These are phyloP conservation scores for Oryctes rhinoceros DNA, from an alignment of 1,140 invertebrate species.

Conservation along the genomic window DNA sequence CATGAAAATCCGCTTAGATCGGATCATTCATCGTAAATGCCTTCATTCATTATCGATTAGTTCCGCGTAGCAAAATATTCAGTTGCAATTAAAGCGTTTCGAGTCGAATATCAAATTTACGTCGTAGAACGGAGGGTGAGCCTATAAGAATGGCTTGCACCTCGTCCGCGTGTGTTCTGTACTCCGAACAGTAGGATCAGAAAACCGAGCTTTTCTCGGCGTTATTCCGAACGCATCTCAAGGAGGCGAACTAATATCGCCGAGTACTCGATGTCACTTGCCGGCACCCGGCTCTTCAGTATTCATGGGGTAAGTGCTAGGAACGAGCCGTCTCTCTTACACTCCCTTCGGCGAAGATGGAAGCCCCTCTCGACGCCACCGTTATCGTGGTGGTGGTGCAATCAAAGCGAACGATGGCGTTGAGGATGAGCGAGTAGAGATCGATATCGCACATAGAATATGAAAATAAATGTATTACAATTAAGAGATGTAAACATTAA, in stretches of 20 bases:
- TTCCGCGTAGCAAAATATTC: neutral
- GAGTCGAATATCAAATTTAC: conserved; percentile 15
- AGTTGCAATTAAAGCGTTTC: conserved; percentile 9
- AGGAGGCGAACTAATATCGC: conserved; percentile 47
- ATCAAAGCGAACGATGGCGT: conserved; percentile 1
- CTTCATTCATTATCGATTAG: neutral
- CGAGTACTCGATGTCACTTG: conserved; percentile 52
- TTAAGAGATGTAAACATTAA: neutral
- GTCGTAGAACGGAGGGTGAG: neutral
- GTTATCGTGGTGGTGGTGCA: neutral
- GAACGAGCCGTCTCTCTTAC: conserved; percentile 29
- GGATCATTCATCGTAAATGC: too few species aligned
- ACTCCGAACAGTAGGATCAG: neutral
- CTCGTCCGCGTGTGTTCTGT: neutral
- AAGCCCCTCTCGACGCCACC: neutral
- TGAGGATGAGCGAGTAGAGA: neutral
- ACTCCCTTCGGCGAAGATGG: neutral
- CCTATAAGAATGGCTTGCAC: neutral
- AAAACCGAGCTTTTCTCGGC: neutral
- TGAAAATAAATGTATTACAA: neutral
- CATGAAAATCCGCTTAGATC: too few species aligned
- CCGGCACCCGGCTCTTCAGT: conserved; percentile 46
- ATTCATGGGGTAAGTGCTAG: conserved; percentile 50
- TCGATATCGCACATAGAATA: neutral
- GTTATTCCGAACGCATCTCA: conserved; percentile 37